A percentile compares a stretch with the other conserved stretches of the same genome.
These are phyloP conservation scores for Thaumetopoea pityocampa DNA, from an alignment of 1,140 invertebrate species.

Conservation along the genomic window DNA sequence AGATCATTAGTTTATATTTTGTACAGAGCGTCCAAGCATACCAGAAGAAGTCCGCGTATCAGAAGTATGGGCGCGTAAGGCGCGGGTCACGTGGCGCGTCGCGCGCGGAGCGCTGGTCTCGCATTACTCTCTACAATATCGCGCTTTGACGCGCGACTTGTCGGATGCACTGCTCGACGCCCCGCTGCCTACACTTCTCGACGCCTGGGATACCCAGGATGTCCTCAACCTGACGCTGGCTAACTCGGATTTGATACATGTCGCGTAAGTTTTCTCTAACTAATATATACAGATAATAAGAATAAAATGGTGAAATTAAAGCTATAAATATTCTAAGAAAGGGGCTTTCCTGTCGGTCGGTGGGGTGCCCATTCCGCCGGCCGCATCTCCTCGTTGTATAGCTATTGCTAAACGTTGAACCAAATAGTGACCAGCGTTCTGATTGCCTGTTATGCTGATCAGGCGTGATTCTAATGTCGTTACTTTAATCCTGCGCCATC, in stretches of 20 bases:
- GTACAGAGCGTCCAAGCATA: conserved; percentile 51
- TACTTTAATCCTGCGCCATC: no score
- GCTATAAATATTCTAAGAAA: no score
- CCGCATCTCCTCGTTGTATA: no score
- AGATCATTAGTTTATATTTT: no score
- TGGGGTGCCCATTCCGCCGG: no score
- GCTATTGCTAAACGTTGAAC: no score
- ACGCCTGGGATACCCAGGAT: conserved; percentile 56
- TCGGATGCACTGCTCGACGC: conserved; percentile 48
- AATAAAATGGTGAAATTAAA: no score
- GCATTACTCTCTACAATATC: conserved; percentile 61
- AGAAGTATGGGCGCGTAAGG: conserved; percentile 62
- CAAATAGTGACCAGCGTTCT: no score
- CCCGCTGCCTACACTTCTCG: conserved; percentile 53
- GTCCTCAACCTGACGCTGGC: conserved; percentile 59
- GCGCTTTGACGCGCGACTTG: conserved; percentile 45
- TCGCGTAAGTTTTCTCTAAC: conserved; percentile 47
- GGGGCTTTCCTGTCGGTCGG: no score
- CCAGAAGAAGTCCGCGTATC: conserved; percentile 65
- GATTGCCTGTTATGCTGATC: no score
- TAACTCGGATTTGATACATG: conserved; percentile 59
- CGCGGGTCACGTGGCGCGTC: conserved; percentile 57
- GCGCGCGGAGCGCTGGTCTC: conserved; percentile 53
- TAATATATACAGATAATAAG: background rate
- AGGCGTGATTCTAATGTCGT: no score